These are phyloP conservation scores for Chaetorhynchus papuensis DNA, from an alignment of 2,113 vertebrate genomes.

Conservation along the genomic window DNA sequence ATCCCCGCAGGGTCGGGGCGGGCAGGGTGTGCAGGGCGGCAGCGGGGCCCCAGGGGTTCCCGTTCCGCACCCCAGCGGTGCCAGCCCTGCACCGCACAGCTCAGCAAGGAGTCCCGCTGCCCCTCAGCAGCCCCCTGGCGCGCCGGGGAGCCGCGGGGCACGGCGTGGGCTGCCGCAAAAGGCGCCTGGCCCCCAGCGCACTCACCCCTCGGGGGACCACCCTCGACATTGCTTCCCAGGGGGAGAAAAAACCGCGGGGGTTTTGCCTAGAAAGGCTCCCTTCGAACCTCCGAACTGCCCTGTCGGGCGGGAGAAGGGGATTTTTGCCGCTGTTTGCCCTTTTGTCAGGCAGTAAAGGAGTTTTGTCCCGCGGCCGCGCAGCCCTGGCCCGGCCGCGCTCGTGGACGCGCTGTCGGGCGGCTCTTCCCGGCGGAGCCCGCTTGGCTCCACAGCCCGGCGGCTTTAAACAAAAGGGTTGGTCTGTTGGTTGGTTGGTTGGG, in stretches of 20 bases:
- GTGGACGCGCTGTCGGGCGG: neutral
- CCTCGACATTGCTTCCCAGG: neutral
- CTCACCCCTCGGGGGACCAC: neutral
- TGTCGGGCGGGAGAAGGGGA: neutral
- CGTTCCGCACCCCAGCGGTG: neutral
- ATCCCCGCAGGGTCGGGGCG: accelerated
- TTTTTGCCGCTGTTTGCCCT: neutral
- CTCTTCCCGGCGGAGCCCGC: neutral
- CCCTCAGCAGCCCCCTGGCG: neutral
- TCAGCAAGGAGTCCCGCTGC: accelerated
- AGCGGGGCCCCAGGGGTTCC: accelerated
- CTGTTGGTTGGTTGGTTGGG: neutral
- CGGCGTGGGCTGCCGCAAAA: neutral
- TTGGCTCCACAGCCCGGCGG: slow-evolving; percentile 23
- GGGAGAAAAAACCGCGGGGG: neutral
- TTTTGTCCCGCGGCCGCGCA: neutral
- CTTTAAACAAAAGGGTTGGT: slow-evolving; percentile 38
- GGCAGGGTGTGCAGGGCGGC: accelerated
- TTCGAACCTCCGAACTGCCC: neutral
- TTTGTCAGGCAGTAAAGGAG: too few relatives aligned
- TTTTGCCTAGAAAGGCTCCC: neutral
- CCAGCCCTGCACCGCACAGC: neutral
- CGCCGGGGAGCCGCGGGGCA: neutral
- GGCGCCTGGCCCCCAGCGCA: neutral
- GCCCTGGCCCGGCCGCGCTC: neutral